Conservation (phyloP, 1,140 invertebrate species). For the Meloidogyne floridensis region DNA sequence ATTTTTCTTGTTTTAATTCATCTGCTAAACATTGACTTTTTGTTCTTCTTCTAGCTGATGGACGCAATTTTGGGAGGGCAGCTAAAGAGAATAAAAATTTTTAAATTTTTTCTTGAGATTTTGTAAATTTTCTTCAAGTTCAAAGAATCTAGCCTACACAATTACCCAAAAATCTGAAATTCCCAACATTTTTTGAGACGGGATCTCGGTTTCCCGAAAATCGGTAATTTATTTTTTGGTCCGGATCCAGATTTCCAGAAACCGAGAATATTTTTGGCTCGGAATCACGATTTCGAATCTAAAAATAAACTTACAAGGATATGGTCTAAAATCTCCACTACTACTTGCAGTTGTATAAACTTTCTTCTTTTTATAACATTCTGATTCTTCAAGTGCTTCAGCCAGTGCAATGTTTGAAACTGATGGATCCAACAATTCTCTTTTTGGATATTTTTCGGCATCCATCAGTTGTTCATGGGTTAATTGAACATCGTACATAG, state of each 20-base stretch:
- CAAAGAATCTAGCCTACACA: too few species aligned
- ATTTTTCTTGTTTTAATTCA: constrained; percentile 13
- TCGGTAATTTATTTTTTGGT: too few species aligned
- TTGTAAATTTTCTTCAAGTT: too few species aligned
- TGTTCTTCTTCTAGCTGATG: constrained; percentile 31
- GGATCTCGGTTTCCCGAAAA: too few species aligned
- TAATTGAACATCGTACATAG: constrained; percentile 31
- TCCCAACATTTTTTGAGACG: too few species aligned
- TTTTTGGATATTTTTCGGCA: constrained; percentile 33
- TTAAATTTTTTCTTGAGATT: not conserved
- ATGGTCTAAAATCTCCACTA: constrained; percentile 34
- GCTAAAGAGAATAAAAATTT: constrained; percentile 21
- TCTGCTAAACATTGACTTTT: constrained; percentile 29
- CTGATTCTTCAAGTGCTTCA: constrained; percentile 32
- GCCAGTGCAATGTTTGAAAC: constrained; percentile 36
- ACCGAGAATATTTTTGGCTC: too few species aligned
- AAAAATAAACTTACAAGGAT: constrained; percentile 34
- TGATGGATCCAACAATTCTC: constrained; percentile 26
- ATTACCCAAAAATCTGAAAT: too few species aligned
- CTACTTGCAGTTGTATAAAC: not conserved
- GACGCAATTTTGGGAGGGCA: constrained; percentile 21
- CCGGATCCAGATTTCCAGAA: too few species aligned
- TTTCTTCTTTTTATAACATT: constrained; percentile 30
- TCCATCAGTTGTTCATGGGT: constrained; percentile 45
- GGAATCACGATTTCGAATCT: too few species aligned